Conservation (phyloP, 1,140 invertebrate species). For the Potamilus streckersoni region DNA sequence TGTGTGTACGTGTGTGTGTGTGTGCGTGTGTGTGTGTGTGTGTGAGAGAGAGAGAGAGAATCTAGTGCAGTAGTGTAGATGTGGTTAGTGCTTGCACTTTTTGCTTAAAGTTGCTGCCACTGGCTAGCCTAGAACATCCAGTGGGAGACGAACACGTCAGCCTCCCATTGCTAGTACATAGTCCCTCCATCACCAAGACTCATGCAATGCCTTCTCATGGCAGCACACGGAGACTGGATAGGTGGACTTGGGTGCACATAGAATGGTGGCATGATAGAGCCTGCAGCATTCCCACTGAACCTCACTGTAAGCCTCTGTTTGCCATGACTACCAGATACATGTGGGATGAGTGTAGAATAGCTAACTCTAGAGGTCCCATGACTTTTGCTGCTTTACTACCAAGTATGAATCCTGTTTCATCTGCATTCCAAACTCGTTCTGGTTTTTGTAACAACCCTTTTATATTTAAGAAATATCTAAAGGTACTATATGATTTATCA, state of each 20-base stretch:
- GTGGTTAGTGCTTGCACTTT: too few relatives aligned
- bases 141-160: too few relatives aligned
- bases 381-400: conserved; percentile 23
- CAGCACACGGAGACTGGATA: neutral
- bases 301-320: conserved; percentile 10
- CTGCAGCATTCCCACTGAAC: conserved; percentile 10
- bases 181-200: too few relatives aligned
- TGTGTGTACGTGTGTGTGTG: too few relatives aligned
- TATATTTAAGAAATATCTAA: neutral
- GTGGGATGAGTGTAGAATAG: neutral
- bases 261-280: conserved; percentile 19
- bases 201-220: neutral
- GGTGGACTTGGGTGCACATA: conserved; percentile 13
- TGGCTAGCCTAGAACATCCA: too few relatives aligned
- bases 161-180: too few relatives aligned
- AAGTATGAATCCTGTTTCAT: conserved; percentile 14
- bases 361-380: conserved; percentile 17
- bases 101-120: too few relatives aligned
- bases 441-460: conserved; percentile 18
- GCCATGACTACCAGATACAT: conserved; percentile 1
- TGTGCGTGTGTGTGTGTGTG: too few relatives aligned
- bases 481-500: conserved; percentile 5
- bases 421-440: conserved; percentile 16
- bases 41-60: too few relatives aligned
- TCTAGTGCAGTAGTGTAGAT: too few relatives aligned